Percentiles rank a stretch among this genome's conserved stretches.
phyloP scores from a whole-genome alignment of 2,888 invertebrate species.

The Hedya salicella region DNA sequence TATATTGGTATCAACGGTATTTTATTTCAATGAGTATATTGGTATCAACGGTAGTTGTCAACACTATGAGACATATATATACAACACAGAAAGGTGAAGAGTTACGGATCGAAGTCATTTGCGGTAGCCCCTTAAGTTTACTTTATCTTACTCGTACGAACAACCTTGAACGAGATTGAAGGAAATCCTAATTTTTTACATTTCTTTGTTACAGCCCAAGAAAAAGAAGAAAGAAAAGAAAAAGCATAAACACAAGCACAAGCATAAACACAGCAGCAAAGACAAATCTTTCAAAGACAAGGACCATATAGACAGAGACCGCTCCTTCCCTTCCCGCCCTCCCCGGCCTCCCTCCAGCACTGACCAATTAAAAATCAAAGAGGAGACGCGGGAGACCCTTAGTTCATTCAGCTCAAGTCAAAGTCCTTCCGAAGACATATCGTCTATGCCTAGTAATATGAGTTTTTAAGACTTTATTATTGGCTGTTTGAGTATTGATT shows the following conservation, averaged over 20 bases:
- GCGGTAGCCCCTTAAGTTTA: too few relatives aligned
- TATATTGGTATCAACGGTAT: too few relatives aligned
- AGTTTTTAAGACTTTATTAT: slow-evolving; percentile 60
- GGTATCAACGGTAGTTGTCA: too few relatives aligned
- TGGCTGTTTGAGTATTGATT: background rate
- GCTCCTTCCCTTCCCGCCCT: slow-evolving; percentile 52
- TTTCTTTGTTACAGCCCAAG: slow-evolving; percentile 78
- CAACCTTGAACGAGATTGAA: too few relatives aligned
- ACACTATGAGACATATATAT: too few relatives aligned
- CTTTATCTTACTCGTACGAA: too few relatives aligned
- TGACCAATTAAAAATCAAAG: slow-evolving; percentile 87
- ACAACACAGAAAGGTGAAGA: too few relatives aligned
- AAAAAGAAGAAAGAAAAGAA: slow-evolving; percentile 92
- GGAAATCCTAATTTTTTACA: background rate
- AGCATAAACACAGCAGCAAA: slow-evolving; percentile 90
- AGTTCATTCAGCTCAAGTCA: slow-evolving; percentile 91
- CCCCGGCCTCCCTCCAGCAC: slow-evolving; percentile 70
- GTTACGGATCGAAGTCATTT: too few relatives aligned
- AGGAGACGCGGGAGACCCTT: slow-evolving; percentile 90
- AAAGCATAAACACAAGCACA: slow-evolving; percentile 96
- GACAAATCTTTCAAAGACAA: slow-evolving; percentile 75
- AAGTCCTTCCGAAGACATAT: slow-evolving; percentile 86
- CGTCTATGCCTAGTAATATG: slow-evolving; percentile 76
- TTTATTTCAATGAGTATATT: too few relatives aligned
- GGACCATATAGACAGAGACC: slow-evolving; percentile 78